Evolutionary conservation across 92 coral and sea anemone genomes (phyloP), one percentile per base, ranked within the genome.

Genomic region (Palythoa caribaeorum): DNA sequence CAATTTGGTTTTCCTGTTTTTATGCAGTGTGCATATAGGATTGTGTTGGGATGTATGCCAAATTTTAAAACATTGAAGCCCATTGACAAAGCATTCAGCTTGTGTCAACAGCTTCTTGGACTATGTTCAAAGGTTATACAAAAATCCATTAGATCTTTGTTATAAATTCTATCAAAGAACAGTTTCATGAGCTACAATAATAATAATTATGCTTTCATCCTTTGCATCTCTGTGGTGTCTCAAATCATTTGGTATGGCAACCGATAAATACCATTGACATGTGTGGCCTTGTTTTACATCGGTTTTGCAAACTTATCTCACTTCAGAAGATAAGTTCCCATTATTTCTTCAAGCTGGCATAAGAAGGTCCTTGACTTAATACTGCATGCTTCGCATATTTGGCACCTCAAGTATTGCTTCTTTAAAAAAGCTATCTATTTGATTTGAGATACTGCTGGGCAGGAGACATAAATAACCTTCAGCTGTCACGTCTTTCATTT

Each of bases 401-500:
- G 76, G 59, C 76, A 48, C 76, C 62, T 20, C n/a, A 14, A 44
- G 36, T 66, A 44, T 66, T 69, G 62, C 20, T 68, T 6, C 28
- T 51, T 51, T 76, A 28, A 28, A 19, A 51, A 63, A 40, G 85
- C 54, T 40, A 44, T 39, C 85, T 38, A 40, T 78, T 65, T 81
- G 86, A 81, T 66, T 36, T 9, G 86, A 47, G 75, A 63, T 16
- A 65, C 76, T 69, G 73, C 73, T 48, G 47, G 16, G 36, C 53
- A 63, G 63, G 20, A n/a, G 19, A 16, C 62, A 65, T 63, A 81
- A 80, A 80, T 80, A 80, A 40, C 59, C 73, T n/a, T 62, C 74
- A 21, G 12, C 39, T 81, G 86, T 81, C 86, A 81, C 60, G 48
- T 66, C 85, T 38, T 81, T 81, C 68, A 47, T 55, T 63, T 63